A percentile compares a stretch with the other conserved stretches of the same genome.
Conservation (phyloP, 2,888 invertebrate species). For the Fissipunctia ypsillon region DNA sequence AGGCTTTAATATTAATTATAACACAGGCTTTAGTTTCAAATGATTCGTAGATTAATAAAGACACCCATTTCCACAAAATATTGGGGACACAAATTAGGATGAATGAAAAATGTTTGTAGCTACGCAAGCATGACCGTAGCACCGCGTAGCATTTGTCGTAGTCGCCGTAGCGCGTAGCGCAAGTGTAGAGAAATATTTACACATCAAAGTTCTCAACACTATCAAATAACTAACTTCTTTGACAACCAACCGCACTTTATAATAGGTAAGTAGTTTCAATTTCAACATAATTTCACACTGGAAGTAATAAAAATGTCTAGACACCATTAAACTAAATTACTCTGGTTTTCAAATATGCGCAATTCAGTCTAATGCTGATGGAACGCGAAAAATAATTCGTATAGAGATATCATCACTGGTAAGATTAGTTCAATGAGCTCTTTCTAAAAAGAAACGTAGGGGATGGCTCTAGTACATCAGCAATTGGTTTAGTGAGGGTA, state of each 20-base stretch:
- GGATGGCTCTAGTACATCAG: neutral
- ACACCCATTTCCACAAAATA: neutral
- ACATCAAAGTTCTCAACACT: conserved; percentile 4
- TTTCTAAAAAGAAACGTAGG: neutral
- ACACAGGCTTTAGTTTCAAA: neutral
- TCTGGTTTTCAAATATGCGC: conserved; percentile 11
- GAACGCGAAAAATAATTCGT: neutral
- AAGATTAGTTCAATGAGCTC: conserved; percentile 3
- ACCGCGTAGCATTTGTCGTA: conserved; percentile 49
- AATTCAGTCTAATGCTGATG: conserved; percentile 9
- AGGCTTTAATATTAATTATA: conserved; percentile 15
- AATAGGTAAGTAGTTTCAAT: conserved; percentile 1
- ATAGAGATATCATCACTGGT: neutral
- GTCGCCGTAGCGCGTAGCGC: conserved; percentile 48
- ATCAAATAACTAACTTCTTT: conserved; percentile 8
- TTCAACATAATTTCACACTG: conserved; percentile 1
- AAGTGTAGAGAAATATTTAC: conserved; percentile 23
- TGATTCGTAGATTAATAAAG: neutral
- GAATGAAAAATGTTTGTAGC: neutral
- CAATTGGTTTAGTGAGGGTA: neutral
- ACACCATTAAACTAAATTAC: conserved; percentile 26
- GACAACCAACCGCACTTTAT: neutral
- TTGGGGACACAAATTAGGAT: neutral
- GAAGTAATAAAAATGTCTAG: conserved; percentile 35
- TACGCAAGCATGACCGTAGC: conserved; percentile 28